Percentiles rank a stretch among this genome's conserved stretches.
Evolutionary conservation across 2,888 invertebrate genomes (phyloP).

Genomic region (Microplitis manilae): DNA sequence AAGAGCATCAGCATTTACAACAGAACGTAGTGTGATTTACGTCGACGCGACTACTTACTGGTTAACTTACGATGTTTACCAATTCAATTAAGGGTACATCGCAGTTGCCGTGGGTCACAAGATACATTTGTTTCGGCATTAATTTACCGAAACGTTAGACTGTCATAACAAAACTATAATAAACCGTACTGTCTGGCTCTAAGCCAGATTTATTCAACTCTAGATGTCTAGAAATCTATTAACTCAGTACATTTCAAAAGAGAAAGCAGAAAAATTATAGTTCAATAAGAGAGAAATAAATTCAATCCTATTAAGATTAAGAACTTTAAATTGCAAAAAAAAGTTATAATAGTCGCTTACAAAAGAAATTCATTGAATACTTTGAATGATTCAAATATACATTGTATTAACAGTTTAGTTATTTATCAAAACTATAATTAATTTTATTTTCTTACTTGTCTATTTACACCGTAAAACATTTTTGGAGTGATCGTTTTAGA

Average conservation of each 20-base stretch:
- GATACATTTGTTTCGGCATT: constrained; percentile 71
- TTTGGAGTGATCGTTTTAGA: no score
- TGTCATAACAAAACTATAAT: constrained; percentile 72
- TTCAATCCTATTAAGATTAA: no score
- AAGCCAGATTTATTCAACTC: constrained; percentile 43
- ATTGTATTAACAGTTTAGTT: no score
- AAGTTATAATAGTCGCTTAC: no score
- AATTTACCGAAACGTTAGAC: constrained; percentile 68
- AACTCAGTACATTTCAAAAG: not conserved
- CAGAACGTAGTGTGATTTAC: constrained; percentile 61
- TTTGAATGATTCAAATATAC: no score
- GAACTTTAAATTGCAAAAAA: no score
- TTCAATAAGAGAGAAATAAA: no score
- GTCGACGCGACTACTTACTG: constrained; percentile 65
- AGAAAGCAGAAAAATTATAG: no score
- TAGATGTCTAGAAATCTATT: not conserved
- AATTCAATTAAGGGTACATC: constrained; percentile 69
- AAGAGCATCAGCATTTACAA: not conserved
- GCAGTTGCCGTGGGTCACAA: constrained; percentile 54
- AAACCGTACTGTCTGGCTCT: constrained; percentile 59
- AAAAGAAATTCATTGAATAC: no score
- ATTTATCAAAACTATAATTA: no score
- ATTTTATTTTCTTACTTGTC: no score
- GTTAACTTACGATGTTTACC: constrained; percentile 70
- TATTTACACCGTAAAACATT: no score